These are phyloP conservation scores for Phaenicophaeus curvirostris DNA, from an alignment of 2,797 vertebrate species.

Conservation along the genomic window DNA sequence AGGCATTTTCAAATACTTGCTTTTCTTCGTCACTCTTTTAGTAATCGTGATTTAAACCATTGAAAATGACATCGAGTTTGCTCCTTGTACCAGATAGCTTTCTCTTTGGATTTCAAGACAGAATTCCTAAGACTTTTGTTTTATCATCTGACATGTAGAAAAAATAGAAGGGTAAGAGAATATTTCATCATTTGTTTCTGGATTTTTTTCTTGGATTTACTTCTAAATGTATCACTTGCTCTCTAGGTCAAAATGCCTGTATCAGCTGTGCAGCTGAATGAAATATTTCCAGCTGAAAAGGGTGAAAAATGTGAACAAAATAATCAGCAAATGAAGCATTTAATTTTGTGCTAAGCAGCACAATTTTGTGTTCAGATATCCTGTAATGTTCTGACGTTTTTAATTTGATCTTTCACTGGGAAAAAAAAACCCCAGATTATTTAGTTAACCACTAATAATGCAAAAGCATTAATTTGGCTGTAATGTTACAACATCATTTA, in stretches of 20 bases:
- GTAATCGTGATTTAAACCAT: constrained; percentile 35
- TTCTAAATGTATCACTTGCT: constrained; percentile 35
- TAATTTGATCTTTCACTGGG: neutral
- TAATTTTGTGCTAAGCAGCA: neutral
- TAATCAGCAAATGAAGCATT: neutral
- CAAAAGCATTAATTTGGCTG: neutral
- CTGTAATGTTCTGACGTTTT: neutral
- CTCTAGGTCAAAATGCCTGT: neutral
- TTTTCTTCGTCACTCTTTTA: constrained; percentile 48
- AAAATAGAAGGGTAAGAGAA: constrained; percentile 19
- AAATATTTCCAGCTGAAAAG: neutral
- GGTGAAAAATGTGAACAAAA: neutral
- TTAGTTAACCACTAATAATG: neutral
- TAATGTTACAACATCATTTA: neutral
- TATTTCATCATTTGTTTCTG: constrained; percentile 19
- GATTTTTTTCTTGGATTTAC: constrained; percentile 30
- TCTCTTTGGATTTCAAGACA: neutral
- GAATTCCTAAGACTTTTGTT: neutral
- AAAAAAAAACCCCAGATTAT: neutral
- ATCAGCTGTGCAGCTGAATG: neutral
- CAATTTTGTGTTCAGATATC: neutral
- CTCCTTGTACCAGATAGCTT: neutral
- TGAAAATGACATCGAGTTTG: neutral
- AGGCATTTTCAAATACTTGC: constrained; percentile 24
- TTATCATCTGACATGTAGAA: constrained; percentile 35